A percentile compares a stretch with the other conserved stretches of the same genome.
Evolutionary conservation across 1,140 invertebrate genomes (phyloP).

Genomic region (Brachionus manjavacas): DNA sequence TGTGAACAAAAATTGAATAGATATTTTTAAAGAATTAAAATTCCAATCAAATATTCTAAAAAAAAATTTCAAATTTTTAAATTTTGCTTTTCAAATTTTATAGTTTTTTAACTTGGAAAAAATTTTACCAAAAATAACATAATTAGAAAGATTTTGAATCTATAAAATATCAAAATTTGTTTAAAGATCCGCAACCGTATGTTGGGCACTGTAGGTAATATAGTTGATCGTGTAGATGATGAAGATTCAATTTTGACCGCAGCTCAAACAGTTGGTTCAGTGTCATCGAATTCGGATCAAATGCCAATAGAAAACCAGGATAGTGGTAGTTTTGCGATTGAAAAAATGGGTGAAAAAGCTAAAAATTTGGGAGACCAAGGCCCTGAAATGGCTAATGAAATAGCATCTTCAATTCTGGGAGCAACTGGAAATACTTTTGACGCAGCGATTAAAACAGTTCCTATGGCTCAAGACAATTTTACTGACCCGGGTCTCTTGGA

Average conservation of each 20-base stretch:
- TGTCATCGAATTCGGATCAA: conserved; percentile 32
- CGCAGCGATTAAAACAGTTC: conserved; percentile 2
- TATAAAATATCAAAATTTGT: background rate
- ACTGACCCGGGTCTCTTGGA: background rate
- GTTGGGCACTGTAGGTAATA: conserved; percentile 22
- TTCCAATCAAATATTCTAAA: no score
- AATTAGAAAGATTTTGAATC: no score
- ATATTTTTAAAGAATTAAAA: no score
- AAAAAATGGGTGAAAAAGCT: conserved; percentile 24
- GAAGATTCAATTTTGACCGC: conserved; percentile 4
- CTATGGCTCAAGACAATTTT: background rate
- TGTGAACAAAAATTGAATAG: no score
- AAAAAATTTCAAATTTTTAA: no score
- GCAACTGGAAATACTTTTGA: conserved; percentile 17
- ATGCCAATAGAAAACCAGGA: conserved; percentile 42
- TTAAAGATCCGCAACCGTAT: background rate
- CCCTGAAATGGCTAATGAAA: background rate
- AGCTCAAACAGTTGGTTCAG: background rate
- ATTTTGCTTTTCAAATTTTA: no score
- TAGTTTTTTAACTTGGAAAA: no score
- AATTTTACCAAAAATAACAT: no score
- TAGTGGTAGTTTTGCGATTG: conserved; percentile 6
- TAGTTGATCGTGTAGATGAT: conserved; percentile 18
- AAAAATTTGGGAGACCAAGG: background rate
- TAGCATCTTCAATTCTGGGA: background rate